Evolutionary conservation across 2,888 invertebrate genomes (phyloP).

Genomic region (Hemistola chrysoprasaria): DNA sequence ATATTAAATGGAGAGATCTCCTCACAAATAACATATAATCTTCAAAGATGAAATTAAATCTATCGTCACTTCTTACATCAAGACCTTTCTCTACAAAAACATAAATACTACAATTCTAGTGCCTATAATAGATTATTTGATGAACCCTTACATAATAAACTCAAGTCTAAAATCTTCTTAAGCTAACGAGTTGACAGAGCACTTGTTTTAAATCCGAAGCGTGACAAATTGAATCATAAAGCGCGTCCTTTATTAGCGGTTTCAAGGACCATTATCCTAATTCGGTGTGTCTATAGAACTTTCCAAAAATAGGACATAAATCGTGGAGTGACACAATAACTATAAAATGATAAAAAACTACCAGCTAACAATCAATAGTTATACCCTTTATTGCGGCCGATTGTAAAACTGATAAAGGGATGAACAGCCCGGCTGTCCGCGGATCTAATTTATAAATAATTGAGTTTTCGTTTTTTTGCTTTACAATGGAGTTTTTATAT

Average conservation of each 20-base stretch:
- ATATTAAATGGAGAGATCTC: too few relatives aligned
- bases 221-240: conserved; percentile 15
- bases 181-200: conserved; percentile 12
- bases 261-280: conserved; percentile 56
- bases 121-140: too few relatives aligned
- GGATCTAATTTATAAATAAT: conserved; percentile 80
- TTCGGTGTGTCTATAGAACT: conserved; percentile 45
- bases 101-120: too few relatives aligned
- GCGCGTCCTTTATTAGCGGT: conserved; percentile 44
- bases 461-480: conserved; percentile 74
- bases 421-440: conserved; percentile 75
- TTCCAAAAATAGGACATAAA: conserved; percentile 56
- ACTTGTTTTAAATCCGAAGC: conserved; percentile 25
- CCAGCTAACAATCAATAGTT: conserved; percentile 65
- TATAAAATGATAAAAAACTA: conserved; percentile 57
- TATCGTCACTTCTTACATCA: too few relatives aligned
- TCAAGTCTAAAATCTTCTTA: too few relatives aligned
- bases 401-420: conserved; percentile 76
- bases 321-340: conserved; percentile 60
- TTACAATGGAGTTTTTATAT: conserved; percentile 32
- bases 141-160: too few relatives aligned
- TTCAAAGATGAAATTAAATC: too few relatives aligned
- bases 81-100: too few relatives aligned
- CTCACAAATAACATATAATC: too few relatives aligned
- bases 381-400: conserved; percentile 77